Conservation (phyloP, 2,888 invertebrate species). For the Tiliacea citrago region DNA sequence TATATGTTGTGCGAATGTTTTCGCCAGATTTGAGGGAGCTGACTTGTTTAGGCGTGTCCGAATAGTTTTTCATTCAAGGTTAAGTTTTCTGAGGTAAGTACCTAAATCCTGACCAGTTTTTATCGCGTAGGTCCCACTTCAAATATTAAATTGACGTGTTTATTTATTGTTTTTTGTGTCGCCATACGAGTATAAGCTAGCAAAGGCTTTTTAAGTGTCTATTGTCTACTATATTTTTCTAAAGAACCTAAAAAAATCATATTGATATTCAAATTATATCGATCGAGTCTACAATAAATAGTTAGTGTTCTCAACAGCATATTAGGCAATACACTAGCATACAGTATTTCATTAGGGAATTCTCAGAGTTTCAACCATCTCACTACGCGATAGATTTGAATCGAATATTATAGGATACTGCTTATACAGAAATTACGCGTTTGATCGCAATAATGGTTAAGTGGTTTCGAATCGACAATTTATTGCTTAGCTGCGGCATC, state of each 20-base stretch:
- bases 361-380: conserved; percentile 36
- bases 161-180: neutral
- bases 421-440: conserved; percentile 38
- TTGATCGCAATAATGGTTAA: conserved; percentile 39
- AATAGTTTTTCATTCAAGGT: conserved; percentile 21
- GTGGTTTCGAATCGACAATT: conserved; percentile 34
- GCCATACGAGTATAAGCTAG: too few relatives aligned
- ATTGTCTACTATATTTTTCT: neutral
- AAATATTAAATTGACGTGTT: neutral
- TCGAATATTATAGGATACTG: conserved; percentile 45
- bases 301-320: conserved; percentile 15
- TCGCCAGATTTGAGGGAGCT: conserved; percentile 30
- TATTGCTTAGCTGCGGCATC: conserved; percentile 35
- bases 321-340: conserved; percentile 24
- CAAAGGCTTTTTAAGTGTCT: neutral
- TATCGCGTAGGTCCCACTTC: neutral
- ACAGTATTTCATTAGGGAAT: conserved; percentile 50
- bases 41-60: conserved; percentile 13
- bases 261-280: neutral
- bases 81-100: conserved; percentile 13
- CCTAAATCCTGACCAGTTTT: neutral
- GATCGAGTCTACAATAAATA: neutral
- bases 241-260: neutral
- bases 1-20: conserved; percentile 47
- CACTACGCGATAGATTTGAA: conserved; percentile 52